Evolutionary conservation across 2,888 invertebrate species (phyloP).

Genomic region (Patella ulyssiponensis): DNA sequence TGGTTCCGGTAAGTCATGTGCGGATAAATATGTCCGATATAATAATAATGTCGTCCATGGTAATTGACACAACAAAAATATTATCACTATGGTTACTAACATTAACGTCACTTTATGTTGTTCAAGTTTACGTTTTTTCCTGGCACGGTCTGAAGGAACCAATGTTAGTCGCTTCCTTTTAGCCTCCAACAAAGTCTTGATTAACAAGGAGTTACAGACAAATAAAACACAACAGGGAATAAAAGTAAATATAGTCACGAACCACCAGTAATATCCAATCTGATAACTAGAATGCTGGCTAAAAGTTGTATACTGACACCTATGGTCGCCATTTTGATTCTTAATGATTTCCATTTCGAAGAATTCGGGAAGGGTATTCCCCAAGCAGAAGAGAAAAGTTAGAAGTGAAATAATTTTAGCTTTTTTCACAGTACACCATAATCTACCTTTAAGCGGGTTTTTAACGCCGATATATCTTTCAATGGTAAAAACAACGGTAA

Average conservation of each 20-base stretch:
- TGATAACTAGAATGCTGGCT: conserved; percentile 76
- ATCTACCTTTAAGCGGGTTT: conserved; percentile 81
- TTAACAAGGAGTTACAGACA: conserved; percentile 82
- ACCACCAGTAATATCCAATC: conserved; percentile 79
- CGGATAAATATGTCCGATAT: conserved; percentile 69
- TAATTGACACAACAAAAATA: conserved; percentile 83
- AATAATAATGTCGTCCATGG: conserved; percentile 79
- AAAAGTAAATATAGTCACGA: conserved; percentile 69
- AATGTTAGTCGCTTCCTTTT: conserved; percentile 65
- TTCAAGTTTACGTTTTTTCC: conserved; percentile 42
- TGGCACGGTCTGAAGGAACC: conserved; percentile 31
- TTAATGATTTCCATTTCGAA: conserved; percentile 75
- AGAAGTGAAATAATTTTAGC: conserved; percentile 79
- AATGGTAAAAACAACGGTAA: conserved; percentile 83
- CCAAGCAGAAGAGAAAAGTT: conserved; percentile 77
- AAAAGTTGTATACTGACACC: conserved; percentile 69
- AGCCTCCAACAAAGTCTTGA: conserved; percentile 75
- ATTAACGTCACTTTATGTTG: conserved; percentile 81
- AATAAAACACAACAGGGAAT: conserved; percentile 80
- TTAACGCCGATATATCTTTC: conserved; percentile 85
- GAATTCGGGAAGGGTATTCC: conserved; percentile 78
- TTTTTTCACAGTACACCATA: conserved; percentile 77
- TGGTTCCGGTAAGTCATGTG: conserved; percentile 37
- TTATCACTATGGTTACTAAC: conserved; percentile 82
- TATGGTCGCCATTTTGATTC: conserved; percentile 25